Conservation (phyloP, 1,140 invertebrate species). For the Drosophila arizonae region DNA sequence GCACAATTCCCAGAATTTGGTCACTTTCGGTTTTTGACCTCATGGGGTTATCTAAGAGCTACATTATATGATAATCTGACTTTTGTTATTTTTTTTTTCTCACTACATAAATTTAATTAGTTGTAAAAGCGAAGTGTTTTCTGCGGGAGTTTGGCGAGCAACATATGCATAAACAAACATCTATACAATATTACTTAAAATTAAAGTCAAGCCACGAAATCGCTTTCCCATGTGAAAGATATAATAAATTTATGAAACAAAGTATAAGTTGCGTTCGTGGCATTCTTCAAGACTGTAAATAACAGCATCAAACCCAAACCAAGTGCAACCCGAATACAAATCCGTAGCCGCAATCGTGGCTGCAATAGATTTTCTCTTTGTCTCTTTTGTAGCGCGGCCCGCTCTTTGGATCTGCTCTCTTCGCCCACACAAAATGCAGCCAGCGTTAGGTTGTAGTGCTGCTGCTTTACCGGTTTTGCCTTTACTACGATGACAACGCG, state of each 20-base stretch:
- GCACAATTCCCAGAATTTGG: slow-evolving; percentile 29
- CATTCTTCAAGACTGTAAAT: slow-evolving; percentile 36
- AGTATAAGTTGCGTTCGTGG: slow-evolving; percentile 32
- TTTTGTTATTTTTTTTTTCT: neutral
- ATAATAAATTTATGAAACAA: neutral
- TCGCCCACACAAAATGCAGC: slow-evolving; percentile 50
- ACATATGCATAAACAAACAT: neutral
- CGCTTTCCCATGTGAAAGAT: too few relatives aligned
- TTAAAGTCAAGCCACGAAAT: too few relatives aligned
- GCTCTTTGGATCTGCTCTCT: slow-evolving; percentile 19
- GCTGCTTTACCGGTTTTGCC: slow-evolving; percentile 59
- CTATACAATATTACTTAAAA: too few relatives aligned
- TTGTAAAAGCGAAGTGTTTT: neutral
- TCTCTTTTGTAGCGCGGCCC: slow-evolving; percentile 4
- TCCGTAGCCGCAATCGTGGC: neutral
- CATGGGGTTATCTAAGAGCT: slow-evolving; percentile 23
- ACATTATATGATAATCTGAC: slow-evolving; percentile 18
- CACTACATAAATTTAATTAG: too few relatives aligned
- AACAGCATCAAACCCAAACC: slow-evolving; percentile 13
- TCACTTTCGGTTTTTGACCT: slow-evolving; percentile 36
- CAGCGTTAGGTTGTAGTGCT: slow-evolving; percentile 9
- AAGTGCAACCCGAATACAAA: slow-evolving; percentile 20
- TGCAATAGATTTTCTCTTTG: slow-evolving; percentile 28
- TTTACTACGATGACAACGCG: slow-evolving; percentile 45
- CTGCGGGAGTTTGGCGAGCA: neutral